Evolutionary conservation across 37 sponge, comb jelly and placozoan genomes (phyloP).

Genomic region (Theonella swinhoei): DNA sequence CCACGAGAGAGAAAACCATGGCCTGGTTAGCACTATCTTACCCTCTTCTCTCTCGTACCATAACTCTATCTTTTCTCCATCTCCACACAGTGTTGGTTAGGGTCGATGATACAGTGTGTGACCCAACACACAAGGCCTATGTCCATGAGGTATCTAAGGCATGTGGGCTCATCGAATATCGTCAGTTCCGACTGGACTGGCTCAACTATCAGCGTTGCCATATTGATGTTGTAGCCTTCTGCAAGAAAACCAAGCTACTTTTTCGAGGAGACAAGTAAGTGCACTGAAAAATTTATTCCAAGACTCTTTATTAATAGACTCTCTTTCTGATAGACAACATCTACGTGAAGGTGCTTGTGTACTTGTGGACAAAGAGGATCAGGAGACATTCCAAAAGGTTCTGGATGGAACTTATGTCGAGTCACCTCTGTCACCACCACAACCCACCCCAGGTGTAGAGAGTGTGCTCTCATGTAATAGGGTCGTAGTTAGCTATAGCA

Average conservation of each 20-base stretch:
- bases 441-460: neutral
- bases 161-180: constrained; percentile 57
- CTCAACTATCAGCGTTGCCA: constrained; percentile 71
- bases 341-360: constrained; percentile 71
- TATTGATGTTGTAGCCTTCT: constrained; percentile 71
- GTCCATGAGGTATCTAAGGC: constrained; percentile 35
- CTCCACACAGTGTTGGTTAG: constrained; percentile 43
- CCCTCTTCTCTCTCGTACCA: neutral
- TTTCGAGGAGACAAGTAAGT: constrained; percentile 79
- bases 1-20: constrained; percentile 28
- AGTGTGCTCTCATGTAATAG: too few relatives aligned
- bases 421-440: neutral
- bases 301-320: neutral
- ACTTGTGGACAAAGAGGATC: constrained; percentile 70
- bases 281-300: too few relatives aligned
- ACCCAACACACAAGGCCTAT: constrained; percentile 44
- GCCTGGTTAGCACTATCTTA: constrained; percentile 10
- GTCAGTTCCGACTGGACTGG: constrained; percentile 71
- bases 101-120: constrained; percentile 40
- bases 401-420: constrained; percentile 42
- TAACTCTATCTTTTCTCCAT: neutral
- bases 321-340: constrained; percentile 26
- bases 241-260: constrained; percentile 65
- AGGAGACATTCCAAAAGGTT: constrained; percentile 52
- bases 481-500: too few relatives aligned